Base-by-base conservation (phyloP, 2,888 invertebrate genomes). In the Rhingia rostrata region DNA sequence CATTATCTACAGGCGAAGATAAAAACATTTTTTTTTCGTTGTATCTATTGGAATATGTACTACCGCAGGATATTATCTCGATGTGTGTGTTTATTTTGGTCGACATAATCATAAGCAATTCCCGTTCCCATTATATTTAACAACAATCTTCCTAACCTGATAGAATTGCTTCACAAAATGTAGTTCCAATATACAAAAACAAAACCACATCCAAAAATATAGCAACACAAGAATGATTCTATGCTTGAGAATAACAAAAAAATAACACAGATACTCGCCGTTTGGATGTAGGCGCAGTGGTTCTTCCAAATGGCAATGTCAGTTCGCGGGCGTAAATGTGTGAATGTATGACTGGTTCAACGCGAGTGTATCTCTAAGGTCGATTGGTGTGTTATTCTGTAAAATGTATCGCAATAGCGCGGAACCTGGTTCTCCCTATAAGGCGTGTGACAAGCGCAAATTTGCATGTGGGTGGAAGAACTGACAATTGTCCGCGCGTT, bases 381-480 rank as follows among this genome's bases (percentile, higher is more conserved):
- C 49, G 73, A 67, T 79, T 73, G 56, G 61, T 61, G 60, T 77
- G 12, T 53, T 47, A 61, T 56, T 7, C 73, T 69, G 63, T 12
- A 70, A 84, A 78, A 75, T 84, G 69, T 75, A 74, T 70, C 64
- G 63, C 67, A 67, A 69, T 35, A 61, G 63, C 49, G 60, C 63
- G 73, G 79, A 70, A 61, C 72, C 37, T 12, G 63, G 63, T 75
- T 64, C 54, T 66, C 80, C 80, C 70, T 74, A 84, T 84, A 84
- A 84, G 84, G 84, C 64, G 58, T 67, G 61, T 60, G 51, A 64
- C 22, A 66, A 72, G 2, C 33, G 37, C 7, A 56, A 41, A 56
- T 67, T 64, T 54, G 58, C 51, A 70, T 80, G 77, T 82, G 74
- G 84, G 84, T 80, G 84, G 84, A 69, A 75, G 74, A 79, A 51